Conservation (phyloP, 1,140 invertebrate genomes). For the Heliothis subflexa region DNA sequence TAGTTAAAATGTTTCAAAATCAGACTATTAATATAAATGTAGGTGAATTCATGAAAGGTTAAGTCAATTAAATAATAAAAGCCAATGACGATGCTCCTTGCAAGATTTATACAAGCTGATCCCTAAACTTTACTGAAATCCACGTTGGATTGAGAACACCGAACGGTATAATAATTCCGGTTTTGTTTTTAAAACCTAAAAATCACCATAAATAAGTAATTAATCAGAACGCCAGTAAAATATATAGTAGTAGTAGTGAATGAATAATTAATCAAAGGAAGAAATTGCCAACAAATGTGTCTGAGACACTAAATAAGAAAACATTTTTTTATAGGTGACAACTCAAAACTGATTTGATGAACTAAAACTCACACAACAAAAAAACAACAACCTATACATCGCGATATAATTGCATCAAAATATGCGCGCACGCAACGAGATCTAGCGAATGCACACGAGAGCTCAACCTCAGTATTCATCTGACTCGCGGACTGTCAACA, state of each 20-base stretch:
- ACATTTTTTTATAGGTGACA: background rate
- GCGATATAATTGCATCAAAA: conserved; percentile 22
- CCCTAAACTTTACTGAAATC: no score
- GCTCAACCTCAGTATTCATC: conserved; percentile 10
- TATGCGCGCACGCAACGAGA: conserved; percentile 26
- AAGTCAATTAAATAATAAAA: background rate
- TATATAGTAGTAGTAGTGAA: no score
- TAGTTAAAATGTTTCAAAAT: background rate
- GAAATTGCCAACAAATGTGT: no score
- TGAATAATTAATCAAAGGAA: no score
- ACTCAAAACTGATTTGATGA: background rate
- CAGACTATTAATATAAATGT: background rate
- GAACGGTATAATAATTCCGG: no score
- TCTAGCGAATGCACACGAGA: conserved; percentile 15
- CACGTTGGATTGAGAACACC: no score
- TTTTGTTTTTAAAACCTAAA: no score
- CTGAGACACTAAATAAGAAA: no score
- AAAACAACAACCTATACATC: conserved; percentile 28
- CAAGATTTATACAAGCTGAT: background rate
- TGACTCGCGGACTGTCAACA: conserved; percentile 5
- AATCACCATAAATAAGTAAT: no score
- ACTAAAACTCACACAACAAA: background rate
- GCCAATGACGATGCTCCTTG: background rate
- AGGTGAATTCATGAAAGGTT: background rate
- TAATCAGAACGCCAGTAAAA: no score